Base-by-base conservation (phyloP, 92 coral and sea anemone species). In the Siderastrea siderea region DNA sequence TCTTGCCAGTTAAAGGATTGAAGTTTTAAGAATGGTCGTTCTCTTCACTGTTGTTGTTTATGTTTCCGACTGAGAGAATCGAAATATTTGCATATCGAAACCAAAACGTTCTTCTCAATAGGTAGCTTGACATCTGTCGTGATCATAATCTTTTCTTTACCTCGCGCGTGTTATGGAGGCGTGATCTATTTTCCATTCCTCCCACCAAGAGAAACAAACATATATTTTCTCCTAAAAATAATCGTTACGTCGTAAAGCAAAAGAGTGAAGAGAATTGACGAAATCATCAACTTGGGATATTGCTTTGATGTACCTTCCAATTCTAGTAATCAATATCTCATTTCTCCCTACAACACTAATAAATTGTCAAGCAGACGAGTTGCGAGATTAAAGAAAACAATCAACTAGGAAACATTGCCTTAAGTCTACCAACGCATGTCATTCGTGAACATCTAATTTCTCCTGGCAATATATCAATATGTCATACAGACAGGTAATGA, bases 111-210 rank as follows among this genome's bases (percentile, higher is more conserved):
- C 77, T n/a, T 43, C 12, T 77, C 52, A 3, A 69, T 53, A 69
- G 86, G 86, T 50, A 48, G 80, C 71, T 74, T 84, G 87, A 84
- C 87, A 84, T 84, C 87, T 84, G 87, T 74, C 87, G 80, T 15
- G 87, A 84, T 74, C 47, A 38, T 73, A 61, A 84, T 84, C 80
- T 74, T 84, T 73, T 60, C 72, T 49, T 74, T 14, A 49, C 80
- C 74, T 51, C 69, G 43, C 74, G 64, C 69, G 43, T 58, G 43
- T 49, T 4, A 84, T 51, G 57, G 55, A 74, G 46, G 81, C 87
- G 73, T 48, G 80, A 60, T 74, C 45, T 44, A 73, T 74, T 63
- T 16, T 84, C 17, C 48, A 11, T 46, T 70, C 45, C 10, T 53
- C 15, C 66, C 26, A 65, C 66, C 26, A 65, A 51, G 17, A 52